Evolutionary conservation across 37 sponge, comb jelly and placozoan species (phyloP), one percentile per base, ranked within the genome.

Genomic region (Aphrocallistes beatrix): DNA sequence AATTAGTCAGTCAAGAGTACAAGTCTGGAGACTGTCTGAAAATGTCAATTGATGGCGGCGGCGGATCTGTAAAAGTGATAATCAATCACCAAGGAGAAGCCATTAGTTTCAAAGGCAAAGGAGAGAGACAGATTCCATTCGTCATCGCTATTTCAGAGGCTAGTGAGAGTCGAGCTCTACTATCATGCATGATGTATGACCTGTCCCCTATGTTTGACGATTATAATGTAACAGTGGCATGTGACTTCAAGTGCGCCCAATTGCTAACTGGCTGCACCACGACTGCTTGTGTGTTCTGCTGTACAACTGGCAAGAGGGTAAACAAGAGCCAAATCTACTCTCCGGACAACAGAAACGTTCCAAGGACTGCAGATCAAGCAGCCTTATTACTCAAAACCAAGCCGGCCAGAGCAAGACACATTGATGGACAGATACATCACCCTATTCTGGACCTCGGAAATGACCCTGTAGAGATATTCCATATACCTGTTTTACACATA

Each of bases 1-100:
- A 60, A 60, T 60, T 60, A 60, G 75, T 60, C 75, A 60, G 75
- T 60, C 75, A 60, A 30, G 75, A 60, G 28, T 42, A 42, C 45
- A 60, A 28, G 75, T 25, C 8, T 60, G 75, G 75, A 19, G 75
- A 60, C 75, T 60, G 75, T 60, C 75, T 60, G 75, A 60, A 60
- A 30, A 60, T 60, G 34, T 21, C 75, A 1, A 60, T 60, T 13
- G 75, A 60, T 60, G 75, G 75, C 34, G 75, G 75, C 21, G 75
- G 75, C 3, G 75, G 75, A 28, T 28, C 75, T 60, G 75, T 60
- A 28, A 60, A 60, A 60, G 75, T 60, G 34, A 32, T 60, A 19
- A 6, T 60, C 8, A 60, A 60, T 42, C 34, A 60, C 75, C 32
- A 60, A 60, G 75, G 75, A 60, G 75, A 60, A 19, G 8, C 75